Evolutionary conservation across 2,113 vertebrate genomes (phyloP).

Genomic region (Centropus bengalensis): DNA sequence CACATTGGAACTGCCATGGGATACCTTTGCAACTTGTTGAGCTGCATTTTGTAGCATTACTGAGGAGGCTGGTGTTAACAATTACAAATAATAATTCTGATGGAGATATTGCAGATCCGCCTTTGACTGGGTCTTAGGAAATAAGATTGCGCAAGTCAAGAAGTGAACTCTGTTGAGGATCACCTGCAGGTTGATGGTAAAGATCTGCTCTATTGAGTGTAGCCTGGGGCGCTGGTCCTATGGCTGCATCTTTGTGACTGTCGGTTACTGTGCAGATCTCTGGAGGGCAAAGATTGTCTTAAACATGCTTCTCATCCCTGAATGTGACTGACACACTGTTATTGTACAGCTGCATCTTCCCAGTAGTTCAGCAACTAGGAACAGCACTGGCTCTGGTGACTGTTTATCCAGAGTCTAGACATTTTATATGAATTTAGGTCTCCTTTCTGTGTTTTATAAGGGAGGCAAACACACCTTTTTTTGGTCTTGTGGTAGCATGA

Average conservation of each 20-base stretch:
- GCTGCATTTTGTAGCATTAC: not conserved
- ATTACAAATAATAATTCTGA: fast-evolving
- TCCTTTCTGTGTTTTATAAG: constrained; percentile 44
- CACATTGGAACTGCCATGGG: not conserved
- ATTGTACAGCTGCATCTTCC: not conserved
- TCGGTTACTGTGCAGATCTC: not conserved
- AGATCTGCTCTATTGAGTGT: not conserved
- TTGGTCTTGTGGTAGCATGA: not conserved
- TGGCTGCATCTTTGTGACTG: fast-evolving
- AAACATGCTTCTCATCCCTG: not conserved
- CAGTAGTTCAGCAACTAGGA: constrained; percentile 20
- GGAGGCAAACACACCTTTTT: not conserved
- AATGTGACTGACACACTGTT: not conserved
- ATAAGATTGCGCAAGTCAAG: not conserved
- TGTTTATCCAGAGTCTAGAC: constrained; percentile 69
- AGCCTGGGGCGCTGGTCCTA: not conserved
- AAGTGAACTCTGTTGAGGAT: not conserved
- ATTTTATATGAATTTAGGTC: constrained; percentile 45
- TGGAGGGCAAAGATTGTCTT: not conserved
- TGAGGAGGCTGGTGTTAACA: not conserved
- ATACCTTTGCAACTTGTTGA: not conserved
- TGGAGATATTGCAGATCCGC: not conserved
- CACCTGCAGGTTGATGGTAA: not conserved
- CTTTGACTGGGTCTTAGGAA: not conserved
- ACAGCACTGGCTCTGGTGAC: not conserved